These are phyloP conservation scores for Sebastes nivosus DNA, from an alignment of 2,797 vertebrate species.

Conservation along the genomic window DNA sequence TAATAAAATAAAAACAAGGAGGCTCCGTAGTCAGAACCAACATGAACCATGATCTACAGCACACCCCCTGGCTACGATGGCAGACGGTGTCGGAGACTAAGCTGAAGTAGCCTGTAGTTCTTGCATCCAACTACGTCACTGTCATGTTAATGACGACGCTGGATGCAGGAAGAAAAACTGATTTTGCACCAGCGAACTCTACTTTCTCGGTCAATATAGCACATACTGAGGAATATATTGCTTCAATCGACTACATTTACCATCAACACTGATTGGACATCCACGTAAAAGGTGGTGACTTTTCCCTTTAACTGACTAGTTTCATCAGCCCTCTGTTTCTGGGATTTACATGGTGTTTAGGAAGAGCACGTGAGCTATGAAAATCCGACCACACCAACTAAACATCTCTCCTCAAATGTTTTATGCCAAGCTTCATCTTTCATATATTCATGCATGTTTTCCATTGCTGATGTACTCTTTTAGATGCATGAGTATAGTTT, in stretches of 20 bases:
- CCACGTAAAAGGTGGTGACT: not conserved
- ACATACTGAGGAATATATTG: not conserved
- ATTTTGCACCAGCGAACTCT: not conserved
- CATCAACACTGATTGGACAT: not conserved
- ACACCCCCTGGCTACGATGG: no score
- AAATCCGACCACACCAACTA: conserved; percentile 38
- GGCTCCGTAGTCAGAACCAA: not conserved
- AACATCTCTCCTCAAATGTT: conserved; percentile 47
- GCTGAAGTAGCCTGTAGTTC: not conserved
- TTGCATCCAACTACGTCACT: not conserved
- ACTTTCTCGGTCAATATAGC: not conserved
- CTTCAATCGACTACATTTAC: not conserved
- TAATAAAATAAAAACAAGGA: not conserved
- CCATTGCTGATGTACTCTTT: not conserved
- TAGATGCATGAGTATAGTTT: conserved; percentile 46
- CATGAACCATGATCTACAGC: not conserved
- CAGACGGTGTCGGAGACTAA: no score
- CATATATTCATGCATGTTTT: conserved; percentile 31
- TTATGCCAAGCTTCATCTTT: not conserved
- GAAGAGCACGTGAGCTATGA: not conserved
- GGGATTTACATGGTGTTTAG: not conserved
- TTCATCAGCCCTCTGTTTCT: not conserved
- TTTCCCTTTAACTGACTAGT: not conserved
- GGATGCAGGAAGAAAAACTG: not conserved
- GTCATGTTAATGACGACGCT: not conserved